phyloP scores from a whole-genome alignment of 2,113 vertebrate species.

The Melanerpes aurifrons region DNA sequence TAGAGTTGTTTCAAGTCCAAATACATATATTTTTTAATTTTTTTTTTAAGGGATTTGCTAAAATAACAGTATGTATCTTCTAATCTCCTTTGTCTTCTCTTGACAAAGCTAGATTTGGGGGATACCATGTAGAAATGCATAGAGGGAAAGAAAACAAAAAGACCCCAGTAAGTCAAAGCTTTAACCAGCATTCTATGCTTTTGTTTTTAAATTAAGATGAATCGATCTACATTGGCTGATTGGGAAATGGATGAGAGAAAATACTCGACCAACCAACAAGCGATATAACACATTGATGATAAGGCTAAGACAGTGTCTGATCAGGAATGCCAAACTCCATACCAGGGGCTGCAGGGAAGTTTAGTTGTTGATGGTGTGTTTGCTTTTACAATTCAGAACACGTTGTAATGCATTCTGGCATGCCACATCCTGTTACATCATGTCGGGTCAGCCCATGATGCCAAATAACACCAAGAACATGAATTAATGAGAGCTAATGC shows the following conservation, averaged over 20 bases:
- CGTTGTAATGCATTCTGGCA: not conserved
- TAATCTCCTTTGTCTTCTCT: not conserved
- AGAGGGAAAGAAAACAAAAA: not conserved
- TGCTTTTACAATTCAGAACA: constrained; percentile 12
- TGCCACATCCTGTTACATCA: constrained; percentile 55
- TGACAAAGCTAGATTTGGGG: not conserved
- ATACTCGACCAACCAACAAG: not conserved
- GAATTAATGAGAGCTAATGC: constrained; percentile 44
- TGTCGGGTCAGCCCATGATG: not conserved
- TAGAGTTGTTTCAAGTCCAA: not conserved
- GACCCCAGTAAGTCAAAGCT: not conserved
- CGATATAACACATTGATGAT: not conserved
- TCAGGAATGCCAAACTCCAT: not conserved
- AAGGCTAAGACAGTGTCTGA: not conserved
- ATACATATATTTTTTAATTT: not conserved
- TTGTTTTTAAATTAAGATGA: constrained; percentile 18
- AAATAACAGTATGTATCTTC: not conserved
- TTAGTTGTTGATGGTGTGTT: not conserved
- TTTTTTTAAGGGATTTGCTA: not conserved
- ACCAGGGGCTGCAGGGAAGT: not conserved
- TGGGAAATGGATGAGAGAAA: not conserved
- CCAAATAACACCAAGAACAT: not conserved
- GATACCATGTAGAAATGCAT: not conserved
- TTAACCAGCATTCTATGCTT: not conserved
- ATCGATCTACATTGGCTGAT: not conserved